Base-by-base conservation (phyloP, 2,113 vertebrate species). In the Cairina moschata region DNA sequence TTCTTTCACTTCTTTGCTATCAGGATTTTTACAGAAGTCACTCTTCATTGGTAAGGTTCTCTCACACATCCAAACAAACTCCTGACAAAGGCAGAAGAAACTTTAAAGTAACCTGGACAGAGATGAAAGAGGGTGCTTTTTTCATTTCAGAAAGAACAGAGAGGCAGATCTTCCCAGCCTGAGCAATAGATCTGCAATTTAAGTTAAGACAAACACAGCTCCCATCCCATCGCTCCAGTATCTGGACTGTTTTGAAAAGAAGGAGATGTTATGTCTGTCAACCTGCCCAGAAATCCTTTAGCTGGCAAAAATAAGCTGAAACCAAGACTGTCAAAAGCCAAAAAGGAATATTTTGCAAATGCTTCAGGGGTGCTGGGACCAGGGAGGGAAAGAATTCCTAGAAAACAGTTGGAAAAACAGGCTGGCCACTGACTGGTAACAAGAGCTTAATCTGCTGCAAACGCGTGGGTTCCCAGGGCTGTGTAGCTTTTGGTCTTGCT, bases 211-310 rank as follows among this genome's bases (percentile, higher is more conserved):
- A 91, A 91, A 85, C 46, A 91, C n/a, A 77, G 74, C 22, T 66
- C n/a, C 80, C 74, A 87, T 44, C 44, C 83, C 80, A 94, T 93
- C 7, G 0, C 40, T 80, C 58, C 44, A 44, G 17, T 56, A 46
- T 58, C 90, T n/a, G 42, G 80, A 62, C 56, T 81, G 14, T 92
- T 96, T 93, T 86, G 46, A 50, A 63, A 89, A 91, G 67, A 65
- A 91, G 73, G 42, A 91, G 62, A 93, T 94, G 76, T 88, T 96
- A 79, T 92, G 36, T 89, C 92, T 97, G 95, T 95, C 87, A 88
- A 48, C 58, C 73, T 91, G 86, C 90, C 88, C 83, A 94, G 72
- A 94, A 95, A 83, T 69, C 88, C 52, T 94, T 82, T 54, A 95
- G 74, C n/a, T 1, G 0, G 59, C 34, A 86, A 90, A 83, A 83